Evolutionary conservation across 1,140 invertebrate genomes (phyloP), one percentile per base, ranked within the genome.

Genomic region (Drosophila repletoides): DNA sequence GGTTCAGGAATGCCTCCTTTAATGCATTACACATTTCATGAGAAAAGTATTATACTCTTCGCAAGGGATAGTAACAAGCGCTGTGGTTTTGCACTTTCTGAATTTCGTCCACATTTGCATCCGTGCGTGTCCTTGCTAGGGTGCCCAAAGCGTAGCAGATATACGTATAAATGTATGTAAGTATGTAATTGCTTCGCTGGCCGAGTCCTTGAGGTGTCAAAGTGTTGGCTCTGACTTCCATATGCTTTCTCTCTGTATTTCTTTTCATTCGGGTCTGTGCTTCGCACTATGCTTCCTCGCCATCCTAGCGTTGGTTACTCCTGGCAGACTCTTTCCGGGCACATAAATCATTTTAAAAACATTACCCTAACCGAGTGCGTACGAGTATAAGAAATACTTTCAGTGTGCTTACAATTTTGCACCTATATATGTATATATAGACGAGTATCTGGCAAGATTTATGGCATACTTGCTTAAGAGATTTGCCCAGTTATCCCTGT

Each of bases 301-400:
- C 52, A 52, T 56, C 51, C 67, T 59, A 61, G 66, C 53, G 49
- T 29, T 52, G 29, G 21, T 52, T 14, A 1, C 22, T 10, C 24
- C 19, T 53, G 9, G 10, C 46, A 3, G 9, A 14, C 17, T 14
- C 10, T 10, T 45, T 29, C 41, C 33, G 24, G 46, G 60, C 46
- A 70, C 76, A 81, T 81, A 84, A 83, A 83, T 83, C 79, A 83
- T 83, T 77, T 83, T 81, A 74, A 79, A 81, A 83, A 66, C 65
- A 71, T 83, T 84, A 76, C 73, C 58, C 72, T 56, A 65, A 64
- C 68, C 58, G 79, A 72, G 66, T 76, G 64, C 79, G 76, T 55
- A 51, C 21, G 46, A 51, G 46, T 70, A 63, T 67, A 56, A 49
- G 60, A 68, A 67, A 69, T 77, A 83, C 72, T 70, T 73, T 60